Percentiles rank a stretch among this genome's conserved stretches.
Conservation (phyloP, 2,888 invertebrate genomes). For the Drosophila mulleri region DNA sequence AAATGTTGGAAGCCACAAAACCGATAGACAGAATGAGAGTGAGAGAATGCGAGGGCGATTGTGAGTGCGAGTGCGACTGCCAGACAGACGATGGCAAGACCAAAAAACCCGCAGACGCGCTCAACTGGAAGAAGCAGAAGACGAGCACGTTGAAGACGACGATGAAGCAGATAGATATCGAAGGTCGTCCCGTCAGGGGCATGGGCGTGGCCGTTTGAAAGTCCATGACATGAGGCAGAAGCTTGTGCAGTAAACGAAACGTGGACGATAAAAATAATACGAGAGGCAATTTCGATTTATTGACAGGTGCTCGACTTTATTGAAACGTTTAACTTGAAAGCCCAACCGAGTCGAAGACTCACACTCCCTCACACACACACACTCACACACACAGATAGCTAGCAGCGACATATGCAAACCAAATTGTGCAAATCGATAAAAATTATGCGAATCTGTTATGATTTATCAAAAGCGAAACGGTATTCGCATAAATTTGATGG, state of each 20-base stretch:
- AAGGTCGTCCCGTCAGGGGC: constrained; percentile 29
- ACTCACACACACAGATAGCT: not conserved
- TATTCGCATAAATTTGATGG: constrained; percentile 27
- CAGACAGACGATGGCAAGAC: constrained; percentile 14
- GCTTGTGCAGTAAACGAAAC: constrained; percentile 69
- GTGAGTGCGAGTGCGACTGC: constrained; percentile 5
- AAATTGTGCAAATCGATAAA: constrained; percentile 74
- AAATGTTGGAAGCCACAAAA: constrained; percentile 58
- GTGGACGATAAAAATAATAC: constrained; percentile 77
- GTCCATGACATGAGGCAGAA: constrained; percentile 60
- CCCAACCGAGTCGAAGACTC: constrained; percentile 24
- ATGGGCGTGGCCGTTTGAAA: constrained; percentile 52
- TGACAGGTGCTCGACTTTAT: constrained; percentile 82
- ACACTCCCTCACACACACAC: constrained; percentile 2
- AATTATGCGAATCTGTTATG: constrained; percentile 73
- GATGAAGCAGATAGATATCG: constrained; percentile 43
- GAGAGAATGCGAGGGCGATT: not conserved
- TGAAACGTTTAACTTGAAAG: constrained; percentile 78
- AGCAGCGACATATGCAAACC: constrained; percentile 62
- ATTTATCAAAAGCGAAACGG: constrained; percentile 52
- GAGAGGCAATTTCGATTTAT: constrained; percentile 82
- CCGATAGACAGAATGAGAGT: constrained; percentile 21
- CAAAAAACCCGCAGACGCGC: constrained; percentile 60
- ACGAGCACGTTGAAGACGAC: constrained; percentile 39
- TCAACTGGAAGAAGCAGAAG: constrained; percentile 58